Percentiles rank a stretch among this genome's conserved stretches.
phyloP scores from a whole-genome alignment of 2,797 vertebrate species.

The Cossypha dichroa region DNA sequence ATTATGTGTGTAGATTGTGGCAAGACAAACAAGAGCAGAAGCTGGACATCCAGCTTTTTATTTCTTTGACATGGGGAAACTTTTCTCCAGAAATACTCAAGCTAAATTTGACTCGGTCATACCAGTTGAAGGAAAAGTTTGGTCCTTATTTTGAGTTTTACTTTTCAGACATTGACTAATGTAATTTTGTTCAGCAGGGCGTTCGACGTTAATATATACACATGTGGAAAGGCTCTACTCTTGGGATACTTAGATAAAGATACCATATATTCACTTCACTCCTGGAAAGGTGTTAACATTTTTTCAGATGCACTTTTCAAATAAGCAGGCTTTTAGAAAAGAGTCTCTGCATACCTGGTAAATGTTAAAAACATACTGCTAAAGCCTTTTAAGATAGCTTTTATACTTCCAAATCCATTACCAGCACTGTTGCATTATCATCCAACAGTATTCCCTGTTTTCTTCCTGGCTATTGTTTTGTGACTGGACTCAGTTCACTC shows the following conservation, averaged over 20 bases:
- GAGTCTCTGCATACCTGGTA: background rate
- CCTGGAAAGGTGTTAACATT: background rate
- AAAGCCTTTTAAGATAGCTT: background rate
- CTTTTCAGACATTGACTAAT: background rate
- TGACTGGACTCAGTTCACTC: background rate
- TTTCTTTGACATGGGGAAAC: background rate
- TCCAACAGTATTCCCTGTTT: background rate
- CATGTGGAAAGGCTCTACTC: background rate
- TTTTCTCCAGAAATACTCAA: background rate
- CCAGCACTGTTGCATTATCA: background rate
- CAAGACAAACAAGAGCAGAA: background rate
- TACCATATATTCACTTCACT: background rate
- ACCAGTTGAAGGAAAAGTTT: background rate
- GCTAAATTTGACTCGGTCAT: background rate
- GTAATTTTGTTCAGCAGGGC: background rate
- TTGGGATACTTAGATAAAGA: background rate
- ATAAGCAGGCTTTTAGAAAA: conserved; percentile 31
- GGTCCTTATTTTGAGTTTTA: background rate
- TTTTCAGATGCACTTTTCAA: conserved; percentile 14
- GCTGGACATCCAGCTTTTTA: background rate
- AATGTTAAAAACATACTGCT: background rate
- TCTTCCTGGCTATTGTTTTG: background rate
- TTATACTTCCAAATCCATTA: background rate
- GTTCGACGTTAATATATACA: background rate
- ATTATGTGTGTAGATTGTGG: background rate